Base-by-base conservation (phyloP, 1,140 invertebrate genomes). In the Neelides sp. region DNA sequence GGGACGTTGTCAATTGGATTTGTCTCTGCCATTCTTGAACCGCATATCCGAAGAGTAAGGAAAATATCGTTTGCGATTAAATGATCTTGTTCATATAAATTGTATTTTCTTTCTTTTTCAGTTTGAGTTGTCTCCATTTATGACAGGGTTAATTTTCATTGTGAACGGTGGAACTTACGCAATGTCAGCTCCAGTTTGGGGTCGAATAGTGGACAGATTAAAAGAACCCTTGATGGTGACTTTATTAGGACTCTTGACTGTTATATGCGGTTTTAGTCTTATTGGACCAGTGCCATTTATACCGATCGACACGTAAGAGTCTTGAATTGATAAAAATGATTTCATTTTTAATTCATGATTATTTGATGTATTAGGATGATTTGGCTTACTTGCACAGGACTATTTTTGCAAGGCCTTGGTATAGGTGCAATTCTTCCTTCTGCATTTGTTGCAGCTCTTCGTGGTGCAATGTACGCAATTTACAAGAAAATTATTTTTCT, bases 141-240 rank as follows among this genome's bases (percentile, higher is more conserved):
- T 84, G 5, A 68, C 88, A 30, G 87, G 87, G 0, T 63, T 88
- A 13, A 82, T 90, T 76, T 92, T 91, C 65, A 76, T 92, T 12
- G 81, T 91, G 34, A 88, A 85, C 62, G 88, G 87, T 2, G 84
- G 80, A 1, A 76, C 80, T 12, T 92, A 91, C 65, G 86, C 85
- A 1, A 32, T 84, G 0, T 82, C 82, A 0, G 83, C 85, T 1
- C 86, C 87, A 0, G 68, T 71, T 13, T 91, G 82, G 79, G 87
- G 87, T 23, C 82, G 77, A 75, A 57, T 87, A 0, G 85, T 83
- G 62, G 85, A 88, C 64, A 52, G 50, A 10, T 75, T 74, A 48
- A 15, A 27, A 7, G 71, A 72, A 36, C 81, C 82, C 0, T 84
- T 84, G 65, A 65, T 77, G 30, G 73, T 79, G 12, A 82, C 78